Evolutionary conservation across 64 coral and sea anemone species (phyloP), one percentile per base, ranked within the genome.

Genomic region (Stylophora pistillata): DNA sequence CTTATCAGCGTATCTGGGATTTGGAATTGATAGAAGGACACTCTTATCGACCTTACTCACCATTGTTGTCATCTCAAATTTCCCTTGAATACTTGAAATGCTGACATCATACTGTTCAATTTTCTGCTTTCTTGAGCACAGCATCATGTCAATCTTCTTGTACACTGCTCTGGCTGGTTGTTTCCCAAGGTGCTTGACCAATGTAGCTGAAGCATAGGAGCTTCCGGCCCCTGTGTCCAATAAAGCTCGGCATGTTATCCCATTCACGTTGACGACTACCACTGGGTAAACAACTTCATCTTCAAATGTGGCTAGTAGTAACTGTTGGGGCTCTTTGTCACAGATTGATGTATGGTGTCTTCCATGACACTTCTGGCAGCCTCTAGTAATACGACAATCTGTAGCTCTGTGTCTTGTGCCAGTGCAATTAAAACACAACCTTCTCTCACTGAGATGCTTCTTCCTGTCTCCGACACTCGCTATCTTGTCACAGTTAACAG

Each of bases 401-500:
- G 37, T n/a, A 3, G 82, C 88, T 37, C 79, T 62, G 28, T 95
- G 93, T 30, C 53, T 72, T 7, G 69, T 63, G 7, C 68, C 89
- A 32, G 75, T 90, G 63, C 84, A 95, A 57, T 95, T 87, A 76
- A 90, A 90, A 62, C 94, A n/a, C n/a, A n/a, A n/a, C n/a, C n/a
- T n/a, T n/a, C n/a, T n/a, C n/a, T n/a, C n/a, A n/a, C n/a, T n/a
- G 3, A 91, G 78, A 15, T 91, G 37, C 28, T 66, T 88, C 13
- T 75, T 73, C 27, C 89, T 30, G 13, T 78, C 53, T 52, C 27
- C 59, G 20, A 65, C 79, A 28, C 64, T 23, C 34, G 52, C 77
- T 1, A 86, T 66, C 63, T 86, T 79, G 29, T 76, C 34, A 78
- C 82, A 81, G 34, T 90, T 71, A 13, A 72, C 65, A 16, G 93